Base-by-base conservation (phyloP, 2,797 vertebrate species). In the Apodemus agrarius region DNA sequence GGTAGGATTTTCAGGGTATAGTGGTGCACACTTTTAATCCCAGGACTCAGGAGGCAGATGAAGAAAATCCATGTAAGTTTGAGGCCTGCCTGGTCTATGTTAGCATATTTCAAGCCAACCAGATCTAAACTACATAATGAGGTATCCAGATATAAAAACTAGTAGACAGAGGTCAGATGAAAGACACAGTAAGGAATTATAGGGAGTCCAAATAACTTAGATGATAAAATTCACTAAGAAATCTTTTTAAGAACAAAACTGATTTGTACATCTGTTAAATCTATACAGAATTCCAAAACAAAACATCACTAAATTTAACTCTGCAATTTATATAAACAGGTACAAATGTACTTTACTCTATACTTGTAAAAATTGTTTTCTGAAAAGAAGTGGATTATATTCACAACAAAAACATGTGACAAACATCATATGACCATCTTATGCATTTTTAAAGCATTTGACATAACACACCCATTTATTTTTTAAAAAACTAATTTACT, bases 361-460 rank as follows among this genome's bases (percentile, higher is more conserved):
- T 91, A 93, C 84, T 83, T 96, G 8, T 29, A 63, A 95, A 95
- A 22, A 24, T 92, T 91, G 21, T 93, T 95, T 95, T 75, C 22
- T 93, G 49, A 92, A 94, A 96, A 90, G 79, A 75, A 90, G 90
- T 87, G 4, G 78, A 65, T 94, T 16, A 82, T 80, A 69, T 88
- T 95, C 11, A 76, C 9, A 24, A 76, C 82, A 93, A 83, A 96
- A 93, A 37, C 49, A n/a, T 84, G 49, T 87, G n/a, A 96, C 74
- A 93, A 94, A 91, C 93, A 83, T 90, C 91, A 80, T 87, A 76
- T 69, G 34, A 91, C 83, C 37, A 90, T 80, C 52, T 97, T 43
- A 78, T 49, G 72, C 88, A 5, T 93, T 80, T 88, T 74, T 40
- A 89, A 63, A 34, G 46, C 8, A 65, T 49, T 89, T 89, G 17